Conservation (phyloP, 2,113 vertebrate genomes). For the Tylochromis polylepis region DNA sequence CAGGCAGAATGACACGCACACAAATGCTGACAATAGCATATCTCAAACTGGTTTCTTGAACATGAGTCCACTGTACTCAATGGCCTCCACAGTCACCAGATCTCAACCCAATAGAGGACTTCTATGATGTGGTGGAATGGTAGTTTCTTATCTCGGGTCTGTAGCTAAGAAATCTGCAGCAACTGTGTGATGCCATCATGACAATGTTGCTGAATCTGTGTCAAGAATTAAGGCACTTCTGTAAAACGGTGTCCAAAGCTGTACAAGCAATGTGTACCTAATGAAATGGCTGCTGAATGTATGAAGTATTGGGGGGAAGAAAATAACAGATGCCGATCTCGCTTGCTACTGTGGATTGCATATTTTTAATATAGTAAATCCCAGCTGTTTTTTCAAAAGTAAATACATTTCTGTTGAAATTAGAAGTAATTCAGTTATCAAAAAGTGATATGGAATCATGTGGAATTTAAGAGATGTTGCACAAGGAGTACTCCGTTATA, state of each 20-base stretch:
- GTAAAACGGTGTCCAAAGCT: background rate
- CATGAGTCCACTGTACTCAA: background rate
- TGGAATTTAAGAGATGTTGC: background rate
- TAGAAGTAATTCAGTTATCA: background rate
- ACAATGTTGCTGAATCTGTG: background rate
- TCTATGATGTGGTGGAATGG: background rate
- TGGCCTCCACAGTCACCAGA: background rate
- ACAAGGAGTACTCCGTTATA: background rate
- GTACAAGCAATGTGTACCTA: background rate
- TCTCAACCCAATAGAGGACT: background rate
- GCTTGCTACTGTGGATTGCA: background rate
- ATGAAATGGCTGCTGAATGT: background rate
- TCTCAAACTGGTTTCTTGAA: background rate
- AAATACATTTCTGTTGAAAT: background rate
- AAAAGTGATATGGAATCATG: background rate
- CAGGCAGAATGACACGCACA: background rate
- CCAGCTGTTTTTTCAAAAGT: background rate
- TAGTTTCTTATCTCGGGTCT: background rate
- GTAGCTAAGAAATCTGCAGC: background rate
- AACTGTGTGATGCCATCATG: background rate
- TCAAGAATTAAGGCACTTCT: background rate
- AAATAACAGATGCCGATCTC: background rate
- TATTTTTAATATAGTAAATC: background rate
- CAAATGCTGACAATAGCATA: background rate
- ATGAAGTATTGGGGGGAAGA: background rate